phyloP scores from a whole-genome alignment of 2,797 vertebrate species.

The Tokudaia tokunoshimensis region DNA sequence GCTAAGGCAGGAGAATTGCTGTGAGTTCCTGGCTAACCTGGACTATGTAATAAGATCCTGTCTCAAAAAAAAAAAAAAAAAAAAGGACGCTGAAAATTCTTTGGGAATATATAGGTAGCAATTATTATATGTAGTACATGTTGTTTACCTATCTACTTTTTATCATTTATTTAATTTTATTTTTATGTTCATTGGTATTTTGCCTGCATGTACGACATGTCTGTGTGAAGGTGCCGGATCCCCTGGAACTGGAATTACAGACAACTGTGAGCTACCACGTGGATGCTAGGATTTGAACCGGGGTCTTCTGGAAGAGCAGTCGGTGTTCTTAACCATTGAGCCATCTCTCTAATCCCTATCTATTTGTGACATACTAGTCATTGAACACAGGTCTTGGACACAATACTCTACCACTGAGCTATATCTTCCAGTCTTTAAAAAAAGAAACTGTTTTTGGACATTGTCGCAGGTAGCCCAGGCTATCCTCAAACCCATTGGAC shows the following conservation, averaged over 20 bases:
- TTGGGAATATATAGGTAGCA: neutral
- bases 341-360: neutral
- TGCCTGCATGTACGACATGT: neutral
- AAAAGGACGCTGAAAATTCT: neutral
- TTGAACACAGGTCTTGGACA: neutral
- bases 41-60: neutral
- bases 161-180: neutral
- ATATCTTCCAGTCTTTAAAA: neutral
- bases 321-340: neutral
- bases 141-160: neutral
- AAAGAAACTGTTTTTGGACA: neutral
- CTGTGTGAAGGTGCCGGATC: neutral
- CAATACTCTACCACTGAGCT: neutral
- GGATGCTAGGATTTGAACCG: neutral
- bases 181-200: neutral
- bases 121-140: neutral
- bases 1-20: neutral
- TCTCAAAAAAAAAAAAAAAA: neutral
- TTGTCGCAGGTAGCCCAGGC: neutral
- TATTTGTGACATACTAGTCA: neutral
- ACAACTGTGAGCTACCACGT: neutral
- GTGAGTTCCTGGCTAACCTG: neutral
- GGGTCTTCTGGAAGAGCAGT: neutral
- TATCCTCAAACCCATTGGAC: neutral
- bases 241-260: neutral